Conservation (phyloP, 2,888 invertebrate genomes). For the Eubasilissa splendida region DNA sequence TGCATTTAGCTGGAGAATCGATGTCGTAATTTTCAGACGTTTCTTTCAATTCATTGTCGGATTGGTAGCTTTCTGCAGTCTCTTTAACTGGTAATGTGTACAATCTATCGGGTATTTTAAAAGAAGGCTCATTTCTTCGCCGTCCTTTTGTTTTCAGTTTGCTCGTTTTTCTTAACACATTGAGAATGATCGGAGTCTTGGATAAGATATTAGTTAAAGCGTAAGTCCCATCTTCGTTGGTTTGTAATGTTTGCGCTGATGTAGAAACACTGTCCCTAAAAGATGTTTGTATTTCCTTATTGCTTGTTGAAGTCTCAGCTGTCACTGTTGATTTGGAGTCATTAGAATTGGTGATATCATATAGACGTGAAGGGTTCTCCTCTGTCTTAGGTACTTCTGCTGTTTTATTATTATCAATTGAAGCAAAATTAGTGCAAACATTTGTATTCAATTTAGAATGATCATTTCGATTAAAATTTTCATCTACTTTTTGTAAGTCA, state of each 20-base stretch:
- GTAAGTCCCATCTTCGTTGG: neutral
- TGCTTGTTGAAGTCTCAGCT: constrained; percentile 12
- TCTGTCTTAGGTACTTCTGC: neutral
- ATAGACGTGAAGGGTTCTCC: neutral
- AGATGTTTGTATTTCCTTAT: constrained; percentile 55
- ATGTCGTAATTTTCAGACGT: neutral
- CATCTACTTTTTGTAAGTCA: constrained; percentile 4
- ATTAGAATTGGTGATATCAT: neutral
- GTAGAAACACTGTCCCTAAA: constrained; percentile 35
- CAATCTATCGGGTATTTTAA: constrained; percentile 60
- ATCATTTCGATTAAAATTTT: neutral
- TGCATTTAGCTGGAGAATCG: constrained; percentile 35
- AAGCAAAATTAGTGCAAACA: neutral
- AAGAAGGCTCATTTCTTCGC: constrained; percentile 60
- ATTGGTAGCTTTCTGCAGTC: neutral
- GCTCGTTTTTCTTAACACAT: constrained; percentile 59
- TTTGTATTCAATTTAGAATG: neutral
- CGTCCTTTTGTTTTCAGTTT: constrained; percentile 62
- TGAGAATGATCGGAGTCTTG: constrained; percentile 41
- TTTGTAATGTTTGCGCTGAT: constrained; percentile 46
- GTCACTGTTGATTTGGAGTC: constrained; percentile 10
- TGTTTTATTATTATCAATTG: neutral
- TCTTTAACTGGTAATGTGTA: constrained; percentile 60
- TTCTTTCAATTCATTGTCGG: constrained; percentile 53
- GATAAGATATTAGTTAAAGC: constrained; percentile 36